Evolutionary conservation across 2,797 vertebrate species (phyloP).

Genomic region (Amniataba percoides): DNA sequence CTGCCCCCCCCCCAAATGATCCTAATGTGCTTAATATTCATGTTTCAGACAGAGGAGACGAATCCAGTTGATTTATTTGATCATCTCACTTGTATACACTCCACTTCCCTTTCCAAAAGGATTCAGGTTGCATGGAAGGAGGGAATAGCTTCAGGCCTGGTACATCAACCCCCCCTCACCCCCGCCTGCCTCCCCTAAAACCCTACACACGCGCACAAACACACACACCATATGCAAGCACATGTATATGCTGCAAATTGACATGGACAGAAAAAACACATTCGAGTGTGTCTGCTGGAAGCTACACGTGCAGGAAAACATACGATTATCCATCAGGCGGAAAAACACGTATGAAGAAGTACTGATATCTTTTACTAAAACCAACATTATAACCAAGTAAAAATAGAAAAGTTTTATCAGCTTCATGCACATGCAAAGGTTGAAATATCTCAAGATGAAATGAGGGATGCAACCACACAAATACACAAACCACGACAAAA

Average conservation of each 20-base stretch:
- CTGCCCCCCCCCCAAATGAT: slow-evolving; percentile 47
- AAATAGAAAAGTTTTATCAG: not conserved
- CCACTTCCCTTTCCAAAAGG: slow-evolving; percentile 79
- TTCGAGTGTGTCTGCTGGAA: not conserved
- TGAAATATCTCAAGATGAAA: too few relatives aligned
- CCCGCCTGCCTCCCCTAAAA: slow-evolving; percentile 7
- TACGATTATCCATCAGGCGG: not conserved
- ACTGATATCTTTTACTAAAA: not conserved
- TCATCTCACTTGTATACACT: slow-evolving; percentile 85
- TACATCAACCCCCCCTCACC: slow-evolving; percentile 18
- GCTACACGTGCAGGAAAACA: slow-evolving; percentile 17
- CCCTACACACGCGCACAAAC: slow-evolving; percentile 49
- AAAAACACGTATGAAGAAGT: not conserved
- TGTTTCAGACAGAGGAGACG: slow-evolving; percentile 66
- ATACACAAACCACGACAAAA: not conserved
- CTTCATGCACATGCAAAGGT: not conserved
- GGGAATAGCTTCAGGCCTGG: slow-evolving; percentile 72
- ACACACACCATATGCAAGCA: slow-evolving; percentile 39
- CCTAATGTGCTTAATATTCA: slow-evolving; percentile 82
- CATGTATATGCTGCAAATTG: slow-evolving; percentile 14
- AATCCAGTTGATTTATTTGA: slow-evolving; percentile 81
- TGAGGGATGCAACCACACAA: not conserved
- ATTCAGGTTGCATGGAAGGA: slow-evolving; percentile 81
- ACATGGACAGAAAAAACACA: slow-evolving; percentile 6
- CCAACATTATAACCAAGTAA: not conserved